Evolutionary conservation across 2,888 invertebrate species (phyloP), one percentile per base, ranked within the genome.

Genomic region (Sphaeridia pumilis): DNA sequence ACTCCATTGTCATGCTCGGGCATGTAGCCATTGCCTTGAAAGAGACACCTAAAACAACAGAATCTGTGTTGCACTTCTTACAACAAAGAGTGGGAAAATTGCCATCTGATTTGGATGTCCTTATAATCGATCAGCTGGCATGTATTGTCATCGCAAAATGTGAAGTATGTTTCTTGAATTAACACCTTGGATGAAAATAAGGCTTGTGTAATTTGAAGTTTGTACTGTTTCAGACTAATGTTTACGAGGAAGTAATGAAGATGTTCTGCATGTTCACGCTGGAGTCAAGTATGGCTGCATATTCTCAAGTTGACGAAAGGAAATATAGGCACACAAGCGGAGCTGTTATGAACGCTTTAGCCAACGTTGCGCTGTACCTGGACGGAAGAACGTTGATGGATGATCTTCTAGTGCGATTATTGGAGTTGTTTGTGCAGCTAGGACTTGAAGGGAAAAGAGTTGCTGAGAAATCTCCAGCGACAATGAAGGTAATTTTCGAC

Each of bases 181-280:
- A 31, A 14, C 31, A 31, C 14, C 14, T 31, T 31, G 7, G 10
- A 31, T 31, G 7, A 7, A 31, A 7, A 10, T 31, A 31, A 31
- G 31, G 21, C 17, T 5, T 20, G 21, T 14, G 31, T 49, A 41
- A 34, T 42, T 5, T 38, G 3, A 22, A 27, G 10, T 43, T 34
- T 57, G 51, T 35, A 38, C 45, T 51, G 12, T 64, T 71, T 45
- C 67, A 77, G 76, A 69, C 72, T 2, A 70, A 76, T 64, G 76
- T 82, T 21, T 89, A 93, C 69, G 92, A 92, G 66, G 92, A 92
- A 70, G 90, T 98, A 58, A 93, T 98, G 94, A 82, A 88, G 67
- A 92, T 97, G 87, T 97, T 97, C 72, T 88, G 86, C 1, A 86
- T 88, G 70, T 92, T 95, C 66, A 92, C 92, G 0, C 85, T 94